A percentile compares a stretch with the other conserved stretches of the same genome.
phyloP scores from a whole-genome alignment of 2,888 invertebrate genomes.

The Osedax frankpressi region DNA sequence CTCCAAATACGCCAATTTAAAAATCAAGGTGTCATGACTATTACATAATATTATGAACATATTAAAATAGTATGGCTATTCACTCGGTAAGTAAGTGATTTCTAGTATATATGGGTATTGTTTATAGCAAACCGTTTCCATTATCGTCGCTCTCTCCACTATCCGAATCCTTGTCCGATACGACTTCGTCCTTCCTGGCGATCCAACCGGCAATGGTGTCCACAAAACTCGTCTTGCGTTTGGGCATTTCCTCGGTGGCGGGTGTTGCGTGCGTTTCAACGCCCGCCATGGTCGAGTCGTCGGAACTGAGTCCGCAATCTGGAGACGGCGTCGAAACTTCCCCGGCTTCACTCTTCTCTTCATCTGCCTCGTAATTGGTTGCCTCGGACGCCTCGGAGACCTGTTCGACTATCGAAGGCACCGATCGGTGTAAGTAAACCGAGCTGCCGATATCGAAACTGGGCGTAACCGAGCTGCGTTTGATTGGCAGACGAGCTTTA shows the following conservation, averaged over 20 bases:
- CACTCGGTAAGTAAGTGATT: too few relatives aligned
- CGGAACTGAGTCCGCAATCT: too few relatives aligned
- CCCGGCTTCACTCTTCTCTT: background rate
- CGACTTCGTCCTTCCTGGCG: too few relatives aligned
- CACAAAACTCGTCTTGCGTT: background rate
- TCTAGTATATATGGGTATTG: too few relatives aligned
- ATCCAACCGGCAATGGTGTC: background rate
- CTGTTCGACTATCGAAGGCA: background rate
- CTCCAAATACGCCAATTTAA: too few relatives aligned
- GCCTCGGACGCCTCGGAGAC: background rate
- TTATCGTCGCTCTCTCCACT: too few relatives aligned
- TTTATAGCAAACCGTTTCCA: too few relatives aligned
- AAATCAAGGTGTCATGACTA: too few relatives aligned
- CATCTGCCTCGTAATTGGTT: background rate
- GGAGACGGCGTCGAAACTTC: background rate
- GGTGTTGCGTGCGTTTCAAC: background rate
- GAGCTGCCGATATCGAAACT: background rate
- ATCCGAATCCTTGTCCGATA: too few relatives aligned
- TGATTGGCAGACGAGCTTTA: constrained; percentile 55
- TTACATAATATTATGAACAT: too few relatives aligned
- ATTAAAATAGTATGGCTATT: too few relatives aligned
- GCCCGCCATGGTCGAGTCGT: background rate
- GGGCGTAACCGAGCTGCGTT: background rate
- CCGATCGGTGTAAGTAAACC: background rate
- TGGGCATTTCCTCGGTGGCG: background rate